Percentiles rank a stretch among this genome's conserved stretches.
phyloP scores from a whole-genome alignment of 1,140 invertebrate species.

The Pectinophora gossypiella region DNA sequence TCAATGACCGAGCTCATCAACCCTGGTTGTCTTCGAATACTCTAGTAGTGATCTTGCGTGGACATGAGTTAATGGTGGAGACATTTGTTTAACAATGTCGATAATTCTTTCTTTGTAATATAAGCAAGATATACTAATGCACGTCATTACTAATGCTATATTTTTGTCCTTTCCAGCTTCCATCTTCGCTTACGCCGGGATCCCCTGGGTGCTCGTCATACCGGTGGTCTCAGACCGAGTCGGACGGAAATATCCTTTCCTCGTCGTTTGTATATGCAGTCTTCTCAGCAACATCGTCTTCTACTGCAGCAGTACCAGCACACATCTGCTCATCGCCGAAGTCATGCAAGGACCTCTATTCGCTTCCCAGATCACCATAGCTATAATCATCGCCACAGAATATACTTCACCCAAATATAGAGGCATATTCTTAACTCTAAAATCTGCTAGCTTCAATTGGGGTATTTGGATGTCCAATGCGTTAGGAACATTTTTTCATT shows the following conservation, averaged over 20 bases:
- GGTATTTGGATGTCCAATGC: slow-evolving; percentile 32
- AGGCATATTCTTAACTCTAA: slow-evolving; percentile 19
- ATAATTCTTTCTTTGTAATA: no score
- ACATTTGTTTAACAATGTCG: no score
- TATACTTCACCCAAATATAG: slow-evolving; percentile 19
- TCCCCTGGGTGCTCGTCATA: background rate
- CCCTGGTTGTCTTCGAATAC: no score
- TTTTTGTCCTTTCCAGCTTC: slow-evolving; percentile 12
- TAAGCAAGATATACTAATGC: no score
- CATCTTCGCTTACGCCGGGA: background rate
- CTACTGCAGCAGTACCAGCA: slow-evolving; percentile 5
- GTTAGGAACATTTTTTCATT: slow-evolving; percentile 33
- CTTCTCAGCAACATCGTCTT: slow-evolving; percentile 1
- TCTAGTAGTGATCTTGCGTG: no score
- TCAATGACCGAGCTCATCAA: no score
- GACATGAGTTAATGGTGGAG: no score
- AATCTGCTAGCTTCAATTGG: slow-evolving; percentile 22
- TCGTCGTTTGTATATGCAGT: background rate
- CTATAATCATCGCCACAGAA: slow-evolving; percentile 12
- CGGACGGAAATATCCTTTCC: background rate
- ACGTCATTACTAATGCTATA: no score
- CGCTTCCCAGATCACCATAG: slow-evolving; percentile 9
- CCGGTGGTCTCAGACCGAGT: background rate
- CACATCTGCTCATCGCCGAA: slow-evolving; percentile 7
- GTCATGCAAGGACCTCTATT: slow-evolving; percentile 4